These are phyloP conservation scores for Tympanoctomys barrerae DNA, from an alignment of 2,797 vertebrate genomes.

Conservation along the genomic window DNA sequence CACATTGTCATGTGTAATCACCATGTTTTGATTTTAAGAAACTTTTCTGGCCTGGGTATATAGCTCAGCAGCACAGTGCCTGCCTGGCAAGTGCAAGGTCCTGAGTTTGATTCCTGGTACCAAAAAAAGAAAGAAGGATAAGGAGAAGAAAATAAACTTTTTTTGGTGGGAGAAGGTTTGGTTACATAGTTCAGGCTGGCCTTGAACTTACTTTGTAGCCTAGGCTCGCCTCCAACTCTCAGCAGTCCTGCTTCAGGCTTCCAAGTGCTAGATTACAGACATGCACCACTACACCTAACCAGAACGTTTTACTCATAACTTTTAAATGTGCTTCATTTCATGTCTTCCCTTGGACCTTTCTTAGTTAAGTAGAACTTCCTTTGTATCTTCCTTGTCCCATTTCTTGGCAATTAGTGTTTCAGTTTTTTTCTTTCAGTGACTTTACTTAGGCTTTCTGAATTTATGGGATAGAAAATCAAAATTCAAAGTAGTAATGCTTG, in stretches of 20 bases:
- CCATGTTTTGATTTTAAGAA: slow-evolving; percentile 22
- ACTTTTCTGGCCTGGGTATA: not conserved
- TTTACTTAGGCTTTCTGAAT: not conserved
- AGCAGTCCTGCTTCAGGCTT: not conserved
- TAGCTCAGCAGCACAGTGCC: too few relatives aligned
- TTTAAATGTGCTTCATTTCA: slow-evolving; percentile 30
- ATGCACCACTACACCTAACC: not conserved
- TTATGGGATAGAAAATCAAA: slow-evolving; percentile 2
- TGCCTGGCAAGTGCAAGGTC: too few relatives aligned
- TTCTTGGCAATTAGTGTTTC: not conserved
- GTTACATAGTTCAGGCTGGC: not conserved
- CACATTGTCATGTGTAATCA: not conserved
- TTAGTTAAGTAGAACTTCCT: not conserved
- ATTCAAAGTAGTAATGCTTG: not conserved
- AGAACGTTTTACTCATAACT: not conserved
- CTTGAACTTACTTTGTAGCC: not conserved
- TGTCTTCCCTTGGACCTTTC: not conserved
- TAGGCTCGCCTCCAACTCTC: not conserved
- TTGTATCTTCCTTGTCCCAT: not conserved
- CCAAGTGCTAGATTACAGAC: not conserved
- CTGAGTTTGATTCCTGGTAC: too few relatives aligned
- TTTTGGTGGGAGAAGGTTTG: not conserved
- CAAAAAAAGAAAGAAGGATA: too few relatives aligned
- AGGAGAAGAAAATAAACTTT: not conserved
- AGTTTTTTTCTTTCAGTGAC: slow-evolving; percentile 16